These are phyloP conservation scores for Acrobasis suavella DNA, from an alignment of 2,888 invertebrate species.

Conservation along the genomic window DNA sequence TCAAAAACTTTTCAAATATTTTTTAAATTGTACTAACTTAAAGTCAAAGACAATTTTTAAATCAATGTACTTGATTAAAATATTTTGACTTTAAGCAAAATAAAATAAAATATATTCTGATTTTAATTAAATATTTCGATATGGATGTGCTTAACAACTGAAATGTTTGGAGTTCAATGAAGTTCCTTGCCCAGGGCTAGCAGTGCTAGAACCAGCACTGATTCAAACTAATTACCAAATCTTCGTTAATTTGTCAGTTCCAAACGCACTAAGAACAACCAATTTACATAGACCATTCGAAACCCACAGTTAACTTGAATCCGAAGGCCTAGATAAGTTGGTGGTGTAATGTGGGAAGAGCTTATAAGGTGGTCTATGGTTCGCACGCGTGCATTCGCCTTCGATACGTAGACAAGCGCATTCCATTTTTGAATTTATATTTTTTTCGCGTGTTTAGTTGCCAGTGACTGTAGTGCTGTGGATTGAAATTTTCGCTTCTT, in stretches of 20 bases:
- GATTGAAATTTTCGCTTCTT: conserved; percentile 32
- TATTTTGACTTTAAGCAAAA: too few relatives aligned
- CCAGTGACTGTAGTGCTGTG: conserved; percentile 42
- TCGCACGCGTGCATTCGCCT: conserved; percentile 61
- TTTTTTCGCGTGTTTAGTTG: conserved; percentile 28
- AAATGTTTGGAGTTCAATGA: too few relatives aligned
- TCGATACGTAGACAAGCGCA: conserved; percentile 37
- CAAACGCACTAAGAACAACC: conserved; percentile 35
- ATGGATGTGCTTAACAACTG: too few relatives aligned
- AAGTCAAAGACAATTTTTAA: too few relatives aligned
- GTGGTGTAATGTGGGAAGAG: conserved; percentile 48
- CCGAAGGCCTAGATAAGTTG: conserved; percentile 43
- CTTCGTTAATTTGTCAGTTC: conserved; percentile 63
- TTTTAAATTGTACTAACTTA: too few relatives aligned
- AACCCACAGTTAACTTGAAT: conserved; percentile 22
- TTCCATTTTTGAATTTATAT: conserved; percentile 35
- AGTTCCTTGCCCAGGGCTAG: too few relatives aligned
- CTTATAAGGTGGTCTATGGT: conserved; percentile 62
- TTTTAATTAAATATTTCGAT: too few relatives aligned
- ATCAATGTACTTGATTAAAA: too few relatives aligned
- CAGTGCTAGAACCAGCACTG: too few relatives aligned
- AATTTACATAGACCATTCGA: conserved; percentile 31
- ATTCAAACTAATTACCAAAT: conserved; percentile 57
- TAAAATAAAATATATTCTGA: too few relatives aligned
- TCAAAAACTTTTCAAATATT: too few relatives aligned